Evolutionary conservation across 2,797 vertebrate species (phyloP), one percentile per base, ranked within the genome.

Genomic region (Amblyraja radiata): DNA sequence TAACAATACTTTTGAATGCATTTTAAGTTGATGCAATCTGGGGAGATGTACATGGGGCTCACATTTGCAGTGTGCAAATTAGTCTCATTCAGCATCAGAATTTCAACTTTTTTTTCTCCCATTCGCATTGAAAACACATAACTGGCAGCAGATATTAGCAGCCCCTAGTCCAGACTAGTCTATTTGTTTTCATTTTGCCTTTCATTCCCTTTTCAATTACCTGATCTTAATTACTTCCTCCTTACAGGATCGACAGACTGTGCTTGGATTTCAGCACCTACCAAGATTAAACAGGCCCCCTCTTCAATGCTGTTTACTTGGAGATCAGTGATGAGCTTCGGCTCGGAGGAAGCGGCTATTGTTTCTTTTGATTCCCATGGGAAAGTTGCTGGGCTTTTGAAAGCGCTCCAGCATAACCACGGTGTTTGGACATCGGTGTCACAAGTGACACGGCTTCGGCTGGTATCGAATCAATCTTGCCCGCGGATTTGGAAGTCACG

Each of bases 341-440:
- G 96, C 96, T 96, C 95, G 96, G 95, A 96, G 96, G 95, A 96
- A 96, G 95, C 94, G 94, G 95, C 95, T 94, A 95, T 96, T 96
- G 96, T 96, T 96, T 95, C 96, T 95, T 95, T 94, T 95, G 93
- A 96, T 97, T 97, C 97, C 97, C 97, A 97, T 97, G 97, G 96
- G 97, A 97, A 97, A 97, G 94, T 94, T 95, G 95, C 93, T 93
- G 25, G 65, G 90, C 94, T 95, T 95, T 96, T 96, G 96, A 96
- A 94, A 93, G 93, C 94, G 94, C 94, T 96, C 96, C 96, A 96
- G 96, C 93, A 96, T 94, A 95, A 93, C 54, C 61, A 93, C 94
- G 95, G 96, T 96, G 96, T 96, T 96, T 94, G 95, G 94, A 76
- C 90, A 58, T 71, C 76, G 90, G 39, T 92, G 39, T 54, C 90